Evolutionary conservation across 2,797 vertebrate species (phyloP), one percentile per base, ranked within the genome.

Genomic region (Heliangelus exortis): DNA sequence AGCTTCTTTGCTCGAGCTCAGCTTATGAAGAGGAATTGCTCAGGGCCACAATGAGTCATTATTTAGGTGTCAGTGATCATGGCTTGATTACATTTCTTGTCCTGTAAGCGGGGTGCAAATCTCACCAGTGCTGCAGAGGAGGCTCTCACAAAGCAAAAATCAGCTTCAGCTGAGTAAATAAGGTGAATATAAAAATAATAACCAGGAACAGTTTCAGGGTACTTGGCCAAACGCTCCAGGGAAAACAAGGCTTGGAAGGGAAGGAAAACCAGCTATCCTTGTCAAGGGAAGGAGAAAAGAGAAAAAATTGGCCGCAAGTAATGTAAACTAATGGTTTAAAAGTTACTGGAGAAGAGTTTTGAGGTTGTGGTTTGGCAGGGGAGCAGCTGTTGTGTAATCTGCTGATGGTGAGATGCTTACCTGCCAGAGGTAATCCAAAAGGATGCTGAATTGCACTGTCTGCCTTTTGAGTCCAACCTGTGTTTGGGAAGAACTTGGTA

Each of bases 321-420:
- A 41, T 31, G 69, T 57, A 54, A 92, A 81, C 17, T 12, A 5
- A 4, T 25, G 61, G 33, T 51, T 41, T 21, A 2, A 16, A 12
- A 39, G 47, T 19, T 28, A 2, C 1, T 41, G 19, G 28, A 6
- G 71, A 43, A 23, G 2, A 3, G 7, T 28, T 51, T 43, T 13
- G 45, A 31, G 57, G 58, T 17, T 29, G 87, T 34, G 79, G 36
- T 43, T 65, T 92, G 82, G 78, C 68, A 10, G 67, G 16, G 57
- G n/a, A 58, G 39, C 39, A 20, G 68, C 2, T 3, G 25, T 3
- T 63, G 43, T 28, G 61, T 18, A 0, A 2, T 1, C 9, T 2
- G 73, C 62, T n/a, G n/a, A 2, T 7, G 57, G 26, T 1, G 36
- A 22, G 54, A 9, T 9, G 1, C 23, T 22, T 11, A 5, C 34